A percentile compares a stretch with the other conserved stretches of the same genome.
Conservation (phyloP, 2,888 invertebrate genomes). For the Mimachlamys varia region DNA sequence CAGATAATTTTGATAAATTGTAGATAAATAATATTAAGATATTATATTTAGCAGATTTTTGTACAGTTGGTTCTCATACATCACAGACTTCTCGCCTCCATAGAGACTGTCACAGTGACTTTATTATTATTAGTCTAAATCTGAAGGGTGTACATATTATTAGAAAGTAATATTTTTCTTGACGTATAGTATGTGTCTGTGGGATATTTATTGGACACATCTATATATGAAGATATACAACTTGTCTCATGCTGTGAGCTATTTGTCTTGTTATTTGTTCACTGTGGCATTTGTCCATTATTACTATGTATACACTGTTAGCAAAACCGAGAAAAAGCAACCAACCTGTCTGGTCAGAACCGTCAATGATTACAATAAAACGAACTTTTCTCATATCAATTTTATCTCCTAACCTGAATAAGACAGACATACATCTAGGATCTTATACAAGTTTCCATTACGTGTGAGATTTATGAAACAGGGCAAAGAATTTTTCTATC, state of each 20-base stretch:
- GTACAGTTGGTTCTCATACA: slow-evolving; percentile 34
- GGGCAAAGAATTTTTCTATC: too few species aligned
- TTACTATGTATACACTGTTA: neutral
- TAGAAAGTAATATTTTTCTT: slow-evolving; percentile 34
- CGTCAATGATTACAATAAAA: neutral
- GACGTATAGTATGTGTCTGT: neutral
- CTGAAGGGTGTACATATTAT: slow-evolving; percentile 21
- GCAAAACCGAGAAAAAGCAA: slow-evolving; percentile 1
- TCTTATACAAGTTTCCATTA: too few species aligned
- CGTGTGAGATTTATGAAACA: too few species aligned
- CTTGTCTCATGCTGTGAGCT: slow-evolving; percentile 11
- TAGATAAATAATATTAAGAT: slow-evolving; percentile 36
- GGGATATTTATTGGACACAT: neutral
- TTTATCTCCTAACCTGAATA: neutral
- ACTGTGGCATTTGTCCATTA: neutral
- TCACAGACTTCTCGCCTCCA: slow-evolving; percentile 16
- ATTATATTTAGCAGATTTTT: slow-evolving; percentile 36
- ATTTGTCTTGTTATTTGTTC: slow-evolving; percentile 20
- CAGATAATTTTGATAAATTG: slow-evolving; percentile 36
- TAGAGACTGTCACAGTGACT: neutral
- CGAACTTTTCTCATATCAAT: neutral
- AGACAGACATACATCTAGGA: neutral
- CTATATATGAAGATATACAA: neutral
- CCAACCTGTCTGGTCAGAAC: neutral
- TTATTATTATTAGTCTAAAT: neutral